Base-by-base conservation (phyloP, 2,888 invertebrate species). In the Agriopis marginaria region DNA sequence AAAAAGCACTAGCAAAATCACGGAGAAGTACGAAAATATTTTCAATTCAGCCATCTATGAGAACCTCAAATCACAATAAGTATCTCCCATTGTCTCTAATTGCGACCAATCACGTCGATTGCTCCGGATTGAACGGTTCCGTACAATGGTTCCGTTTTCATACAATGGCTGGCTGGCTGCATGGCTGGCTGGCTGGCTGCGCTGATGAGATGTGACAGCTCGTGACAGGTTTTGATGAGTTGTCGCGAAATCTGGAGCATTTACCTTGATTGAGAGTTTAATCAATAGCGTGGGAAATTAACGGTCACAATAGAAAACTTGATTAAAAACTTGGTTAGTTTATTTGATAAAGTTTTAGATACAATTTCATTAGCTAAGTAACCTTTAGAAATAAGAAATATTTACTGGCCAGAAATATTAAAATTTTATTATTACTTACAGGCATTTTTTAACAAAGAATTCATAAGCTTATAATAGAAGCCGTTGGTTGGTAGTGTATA, bases 181-280 rank as follows among this genome's bases (percentile, higher is more conserved):
- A 7, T 55, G 14, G n/a, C 39, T 56, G 44, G 56, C 3, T 50
- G 60, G 14, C 39, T 61, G 47, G 59, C 49, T 60, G 47, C 39
- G n/a, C 47, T 47, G 70, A 73, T 64, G 70, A 59, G 68, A 70
- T 60, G 47, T 70, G 72, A 70, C 70, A 68, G 59, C 51, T 61
- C 56, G 47, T 70, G 72, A 70, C 70, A 68, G 59, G 51, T 61
- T 47, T 54, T 49, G 72, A 72, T 54, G 40, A 60, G 60, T 17
- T 47, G 44, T 59, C 49, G 50, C 50, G 61, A 14, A 32, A 39
- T 39, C 8, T 45, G 2, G 23, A 71, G 63, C 45, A 23, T 47
- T 60, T 45, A 58, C 70, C 70, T 47, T 23, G 58, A 59, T 45
- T 59, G 23, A 14, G 14, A 49, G n/a, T 40, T n/a, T 5, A 32